Percentiles rank a stretch among this genome's conserved stretches.
Evolutionary conservation across 37 sponge, comb jelly and placozoan genomes (phyloP).

Genomic region (Chondrosia reniformis): DNA sequence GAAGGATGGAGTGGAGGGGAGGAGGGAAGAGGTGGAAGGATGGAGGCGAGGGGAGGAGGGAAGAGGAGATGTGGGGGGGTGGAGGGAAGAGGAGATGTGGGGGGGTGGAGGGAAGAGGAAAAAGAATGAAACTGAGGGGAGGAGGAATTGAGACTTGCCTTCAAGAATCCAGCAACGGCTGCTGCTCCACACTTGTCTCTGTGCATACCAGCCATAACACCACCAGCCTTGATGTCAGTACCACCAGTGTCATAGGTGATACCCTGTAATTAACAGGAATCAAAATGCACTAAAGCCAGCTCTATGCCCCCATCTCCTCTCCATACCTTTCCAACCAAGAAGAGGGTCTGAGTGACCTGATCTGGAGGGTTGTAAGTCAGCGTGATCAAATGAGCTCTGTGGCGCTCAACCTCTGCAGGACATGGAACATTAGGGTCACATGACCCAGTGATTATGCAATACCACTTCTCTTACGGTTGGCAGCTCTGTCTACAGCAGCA

Average conservation of each 20-base stretch:
- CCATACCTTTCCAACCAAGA: slow-evolving; percentile 38
- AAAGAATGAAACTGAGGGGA: too few relatives aligned
- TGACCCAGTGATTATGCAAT: not conserved
- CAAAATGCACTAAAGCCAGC: not conserved
- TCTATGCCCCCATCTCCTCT: not conserved
- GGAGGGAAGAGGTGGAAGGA: too few relatives aligned
- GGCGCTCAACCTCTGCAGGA: slow-evolving; percentile 13
- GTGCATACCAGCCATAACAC: slow-evolving; percentile 62
- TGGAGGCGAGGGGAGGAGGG: too few relatives aligned
- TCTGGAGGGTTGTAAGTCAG: not conserved
- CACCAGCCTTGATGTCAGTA: slow-evolving; percentile 53
- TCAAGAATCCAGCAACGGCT: slow-evolving; percentile 56
- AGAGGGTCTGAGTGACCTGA: not conserved
- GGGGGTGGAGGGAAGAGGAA: too few relatives aligned
- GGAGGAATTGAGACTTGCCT: slow-evolving; percentile 26
- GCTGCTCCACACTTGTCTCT: slow-evolving; percentile 65
- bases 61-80: too few relatives aligned
- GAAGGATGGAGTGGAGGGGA: too few relatives aligned
- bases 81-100: too few relatives aligned
- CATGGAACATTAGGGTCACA: not conserved
- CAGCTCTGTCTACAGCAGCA: slow-evolving; percentile 51
- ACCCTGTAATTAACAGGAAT: slow-evolving; percentile 26
- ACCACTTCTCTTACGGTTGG: slow-evolving; percentile 34
- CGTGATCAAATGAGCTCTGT: not conserved
- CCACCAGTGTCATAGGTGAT: slow-evolving; percentile 57